Evolutionary conservation across 2,888 invertebrate genomes (phyloP), one percentile per base, ranked within the genome.

Genomic region (Apotomis betuletana): DNA sequence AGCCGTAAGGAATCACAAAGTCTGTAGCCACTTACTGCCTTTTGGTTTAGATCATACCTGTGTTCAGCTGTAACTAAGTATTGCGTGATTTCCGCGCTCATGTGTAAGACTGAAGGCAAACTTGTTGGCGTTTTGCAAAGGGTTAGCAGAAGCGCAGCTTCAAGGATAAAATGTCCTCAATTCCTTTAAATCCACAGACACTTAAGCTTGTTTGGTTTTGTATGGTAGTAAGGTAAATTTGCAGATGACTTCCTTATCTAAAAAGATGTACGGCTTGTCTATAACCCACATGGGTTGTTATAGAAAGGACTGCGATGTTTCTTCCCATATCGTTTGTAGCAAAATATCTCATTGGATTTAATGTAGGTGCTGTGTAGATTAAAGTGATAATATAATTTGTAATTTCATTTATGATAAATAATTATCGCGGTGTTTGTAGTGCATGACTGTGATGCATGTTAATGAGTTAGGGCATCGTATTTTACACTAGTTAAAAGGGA

Each of bases 71-170:
- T 67, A 58, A 12, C 10, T 5, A 46, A 15, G 49, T 55, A 57
- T 73, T 70, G 68, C 75, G 73, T 75, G 75, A 76, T 74, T 75
- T 76, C 76, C 77, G 75, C 69, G 70, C 73, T 69, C 70, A 59
- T 59, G 55, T 63, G 55, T 63, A 65, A 76, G 76, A 27, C 36
- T 61, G 74, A 76, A 75, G 75, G 75, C 72, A 62, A 74, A 64
- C 76, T 41, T 46, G 74, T 70, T 74, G 75, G 74, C 76, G 75
- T 77, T 78, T 77, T 67, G 61, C 27, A 51, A 60, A 54, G 60
- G 41, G 41, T 54, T 44, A 60, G 49, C 52, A 68, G 60, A 68
- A n/a, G 62, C 38, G 62, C 61, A 27, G 15, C n/a, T 55, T 9
- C 55, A 0, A 55, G 3, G 4, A 2, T 12, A 55, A 10, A 55